phyloP scores from a whole-genome alignment of 1,140 invertebrate genomes.

The Caerostris extrusa region DNA sequence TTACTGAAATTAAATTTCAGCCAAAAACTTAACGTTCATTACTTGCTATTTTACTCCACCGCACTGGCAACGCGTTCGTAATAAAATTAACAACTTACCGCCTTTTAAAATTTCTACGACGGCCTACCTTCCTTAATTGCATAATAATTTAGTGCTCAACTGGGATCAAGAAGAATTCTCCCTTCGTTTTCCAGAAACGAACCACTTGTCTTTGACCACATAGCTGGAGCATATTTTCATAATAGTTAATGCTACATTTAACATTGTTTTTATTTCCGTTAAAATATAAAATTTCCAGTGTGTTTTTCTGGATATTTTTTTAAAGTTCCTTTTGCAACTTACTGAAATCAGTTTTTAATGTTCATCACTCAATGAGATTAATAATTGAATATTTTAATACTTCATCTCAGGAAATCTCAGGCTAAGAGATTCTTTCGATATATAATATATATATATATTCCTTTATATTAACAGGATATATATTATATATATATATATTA shows the following conservation, averaged over 20 bases:
- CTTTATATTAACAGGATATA: too few species aligned
- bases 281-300: too few species aligned
- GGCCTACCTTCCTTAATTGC: conserved; percentile 63
- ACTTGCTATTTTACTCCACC: conserved; percentile 65
- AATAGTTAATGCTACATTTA: not conserved
- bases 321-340: too few species aligned
- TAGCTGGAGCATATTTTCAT: not conserved
- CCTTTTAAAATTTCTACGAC: conserved; percentile 65
- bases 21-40: conserved; percentile 68
- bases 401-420: too few species aligned
- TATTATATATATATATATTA: too few species aligned
- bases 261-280: too few species aligned
- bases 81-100: conserved; percentile 72
- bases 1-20: conserved; percentile 72
- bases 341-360: too few species aligned
- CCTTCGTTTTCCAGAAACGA: conserved; percentile 20
- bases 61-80: conserved; percentile 25
- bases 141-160: conserved; percentile 66
- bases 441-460: too few species aligned
- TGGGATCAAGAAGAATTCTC: conserved; percentile 39
- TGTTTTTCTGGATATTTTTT: too few species aligned
- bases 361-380: too few species aligned
- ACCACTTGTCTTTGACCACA: not conserved
- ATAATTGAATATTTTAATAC: too few species aligned
- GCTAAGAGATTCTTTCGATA: too few species aligned